Evolutionary conservation across 2,797 vertebrate species (phyloP).

Genomic region (Sebastiscus tertius): DNA sequence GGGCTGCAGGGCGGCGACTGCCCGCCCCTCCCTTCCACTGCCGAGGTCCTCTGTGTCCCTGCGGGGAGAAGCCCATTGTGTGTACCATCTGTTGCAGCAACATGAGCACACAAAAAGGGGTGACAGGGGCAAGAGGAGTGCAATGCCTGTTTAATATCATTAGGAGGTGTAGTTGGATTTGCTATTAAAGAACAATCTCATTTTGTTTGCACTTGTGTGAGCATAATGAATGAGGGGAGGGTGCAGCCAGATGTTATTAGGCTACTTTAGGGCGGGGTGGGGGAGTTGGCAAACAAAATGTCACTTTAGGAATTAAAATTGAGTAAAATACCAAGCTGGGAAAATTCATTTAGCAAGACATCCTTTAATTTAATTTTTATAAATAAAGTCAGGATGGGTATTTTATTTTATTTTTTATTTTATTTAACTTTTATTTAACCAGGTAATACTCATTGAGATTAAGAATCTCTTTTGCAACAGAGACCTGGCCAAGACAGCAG

Average conservation of each 20-base stretch:
- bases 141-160: constrained; percentile 72
- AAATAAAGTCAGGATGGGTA: not conserved
- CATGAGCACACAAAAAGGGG: constrained; percentile 54
- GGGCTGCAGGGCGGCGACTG: constrained; percentile 54
- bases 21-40: constrained; percentile 38
- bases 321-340: not conserved
- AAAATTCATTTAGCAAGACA: not conserved
- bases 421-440: too few species aligned
- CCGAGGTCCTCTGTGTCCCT: constrained; percentile 41
- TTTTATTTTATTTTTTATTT: too few species aligned
- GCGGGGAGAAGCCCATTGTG: constrained; percentile 67
- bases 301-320: not conserved
- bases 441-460: too few species aligned
- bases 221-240: constrained; percentile 31
- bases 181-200: constrained; percentile 68
- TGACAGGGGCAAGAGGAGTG: constrained; percentile 31
- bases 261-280: not conserved
- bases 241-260: not conserved
- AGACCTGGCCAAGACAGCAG: too few species aligned
- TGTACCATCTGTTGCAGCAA: constrained; percentile 78
- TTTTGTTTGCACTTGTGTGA: constrained; percentile 42
- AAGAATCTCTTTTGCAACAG: too few species aligned
- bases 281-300: not conserved
- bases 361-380: not conserved
- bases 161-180: constrained; percentile 71